Evolutionary conservation across 1,140 invertebrate genomes (phyloP), one percentile per base, ranked within the genome.

Genomic region (Drosophila serrata): DNA sequence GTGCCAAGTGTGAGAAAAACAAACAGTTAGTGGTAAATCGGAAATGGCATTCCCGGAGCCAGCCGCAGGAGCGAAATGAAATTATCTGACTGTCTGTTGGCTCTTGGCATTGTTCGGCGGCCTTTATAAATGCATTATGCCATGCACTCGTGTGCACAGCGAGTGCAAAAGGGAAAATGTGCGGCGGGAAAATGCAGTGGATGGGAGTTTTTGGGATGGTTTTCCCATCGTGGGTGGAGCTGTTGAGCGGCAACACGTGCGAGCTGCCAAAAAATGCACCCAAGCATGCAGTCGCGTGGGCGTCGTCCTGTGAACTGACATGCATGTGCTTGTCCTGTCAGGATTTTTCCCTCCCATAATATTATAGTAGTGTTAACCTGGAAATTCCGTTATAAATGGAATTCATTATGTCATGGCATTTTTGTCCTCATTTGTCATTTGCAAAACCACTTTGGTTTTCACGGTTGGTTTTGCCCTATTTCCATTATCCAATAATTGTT

Each of bases 61-160:
- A 69, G 60, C 46, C 59, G 57, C 76, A 64, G 22, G 40, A 24
- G 43, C 48, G 59, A 59, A 65, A 63, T 49, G 59, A 86, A 79
- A 86, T 79, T 79, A 87, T 86, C 68, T 68, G 75, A 72, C 64
- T 72, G 67, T 60, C 67, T 64, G 29, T 59, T 72, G 65, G 68
- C 63, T 64, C 31, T 48, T 60, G 58, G 82, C 82, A 86, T 78
- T 81, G 63, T 79, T 78, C 68, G 72, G 60, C 70, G 82, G 64
- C 82, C 79, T 82, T 86, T 53, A 75, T 72, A 87, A 86, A 87
- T 86, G 82, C 82, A 82, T 86, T 86, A 84, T 86, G 82, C 65
- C 80, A 64, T 56, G 82, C 74, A 86, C 82, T 78, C 78, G 58
- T 81, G 61, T 63, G 81, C 81, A 76, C 49, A 19, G 29, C 43